Conservation (phyloP, 2,888 invertebrate genomes). For the Drosophila monieri region DNA sequence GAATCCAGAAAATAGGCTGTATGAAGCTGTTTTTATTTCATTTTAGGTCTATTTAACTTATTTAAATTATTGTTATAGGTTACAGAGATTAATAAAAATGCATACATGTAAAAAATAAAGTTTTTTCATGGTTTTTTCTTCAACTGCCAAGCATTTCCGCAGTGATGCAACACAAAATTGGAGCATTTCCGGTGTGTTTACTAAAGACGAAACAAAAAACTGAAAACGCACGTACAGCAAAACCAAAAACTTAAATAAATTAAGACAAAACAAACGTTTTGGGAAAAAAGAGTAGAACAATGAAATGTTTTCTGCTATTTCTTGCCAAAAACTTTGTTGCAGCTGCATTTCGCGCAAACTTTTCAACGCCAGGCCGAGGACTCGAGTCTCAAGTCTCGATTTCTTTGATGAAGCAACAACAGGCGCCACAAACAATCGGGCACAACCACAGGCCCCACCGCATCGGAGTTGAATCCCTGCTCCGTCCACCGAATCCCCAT, state of each 20-base stretch:
- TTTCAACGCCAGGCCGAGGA: conserved; percentile 53
- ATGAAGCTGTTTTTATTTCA: too few relatives aligned
- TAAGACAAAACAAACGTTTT: conserved; percentile 18
- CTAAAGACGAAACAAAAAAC: conserved; percentile 46
- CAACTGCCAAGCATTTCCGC: conserved; percentile 59
- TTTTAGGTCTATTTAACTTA: background rate
- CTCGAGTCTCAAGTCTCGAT: conserved; percentile 61
- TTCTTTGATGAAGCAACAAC: conserved; percentile 65
- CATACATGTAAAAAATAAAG: conserved; percentile 7
- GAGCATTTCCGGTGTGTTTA: conserved; percentile 72
- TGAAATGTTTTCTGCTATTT: conserved; percentile 36
- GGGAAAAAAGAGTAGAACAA: conserved; percentile 20
- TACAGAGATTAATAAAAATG: conserved; percentile 9
- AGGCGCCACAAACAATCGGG: conserved; percentile 43
- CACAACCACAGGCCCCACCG: conserved; percentile 30
- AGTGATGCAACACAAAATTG: conserved; percentile 64
- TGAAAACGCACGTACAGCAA: conserved; percentile 2
- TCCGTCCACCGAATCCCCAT: conserved; percentile 4
- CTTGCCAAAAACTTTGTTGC: conserved; percentile 50
- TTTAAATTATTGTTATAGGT: background rate
- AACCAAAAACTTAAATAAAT: conserved; percentile 32
- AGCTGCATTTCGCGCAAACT: conserved; percentile 64
- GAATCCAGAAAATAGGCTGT: too few relatives aligned
- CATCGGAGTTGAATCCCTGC: conserved; percentile 33
- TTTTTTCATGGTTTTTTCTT: conserved; percentile 39